Conservation (phyloP, 2,888 invertebrate genomes). For the Scaptodrosophila latifasciaeformis region DNA sequence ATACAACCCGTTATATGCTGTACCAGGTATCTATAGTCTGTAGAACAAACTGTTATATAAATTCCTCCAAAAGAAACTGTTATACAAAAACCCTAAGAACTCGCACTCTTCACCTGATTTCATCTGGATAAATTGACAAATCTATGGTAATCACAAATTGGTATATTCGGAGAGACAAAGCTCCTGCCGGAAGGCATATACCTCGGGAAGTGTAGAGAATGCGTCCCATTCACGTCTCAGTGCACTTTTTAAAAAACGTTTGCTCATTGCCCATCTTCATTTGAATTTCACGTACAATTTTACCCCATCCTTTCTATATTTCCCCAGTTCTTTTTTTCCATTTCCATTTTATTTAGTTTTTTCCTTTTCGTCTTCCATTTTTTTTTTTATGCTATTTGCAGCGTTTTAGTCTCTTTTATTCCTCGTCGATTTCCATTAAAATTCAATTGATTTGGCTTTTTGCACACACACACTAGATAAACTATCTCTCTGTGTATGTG, state of each 20-base stretch:
- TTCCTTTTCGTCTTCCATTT: conserved; percentile 4
- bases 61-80: background rate
- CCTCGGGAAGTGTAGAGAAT: no score
- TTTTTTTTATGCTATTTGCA: conserved; percentile 45
- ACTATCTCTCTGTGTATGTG: background rate
- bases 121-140: no score
- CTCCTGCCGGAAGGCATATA: conserved; percentile 11
- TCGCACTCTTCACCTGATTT: no score
- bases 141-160: no score
- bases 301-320: conserved; percentile 49
- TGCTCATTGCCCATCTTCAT: conserved; percentile 47
- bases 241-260: conserved; percentile 32
- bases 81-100: background rate
- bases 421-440: conserved; percentile 70
- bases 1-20: conserved; percentile 1
- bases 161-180: no score
- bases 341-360: conserved; percentile 29
- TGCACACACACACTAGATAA: background rate
- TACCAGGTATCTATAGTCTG: background rate
- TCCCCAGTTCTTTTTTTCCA: background rate
- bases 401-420: conserved; percentile 68
- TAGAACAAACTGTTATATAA: conserved; percentile 5
- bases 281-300: conserved; percentile 58
- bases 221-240: conserved; percentile 45
- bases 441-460: conserved; percentile 60